Percentiles rank a stretch among this genome's conserved stretches.
phyloP scores from a whole-genome alignment of 2,888 invertebrate genomes.

The Odontomyia ornata region DNA sequence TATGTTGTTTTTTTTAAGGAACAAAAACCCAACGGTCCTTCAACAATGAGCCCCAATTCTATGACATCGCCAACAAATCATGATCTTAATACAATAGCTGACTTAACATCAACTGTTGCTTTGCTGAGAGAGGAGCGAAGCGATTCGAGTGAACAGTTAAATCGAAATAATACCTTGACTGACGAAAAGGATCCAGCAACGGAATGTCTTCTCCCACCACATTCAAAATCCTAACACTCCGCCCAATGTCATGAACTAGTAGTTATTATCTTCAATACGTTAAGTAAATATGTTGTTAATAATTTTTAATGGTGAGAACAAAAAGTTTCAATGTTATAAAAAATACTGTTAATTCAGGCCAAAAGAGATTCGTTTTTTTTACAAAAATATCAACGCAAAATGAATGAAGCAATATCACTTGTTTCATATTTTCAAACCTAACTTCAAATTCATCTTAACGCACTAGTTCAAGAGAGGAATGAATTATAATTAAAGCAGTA shows the following conservation, averaged over 20 bases:
- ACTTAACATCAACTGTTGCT: slow-evolving; percentile 23
- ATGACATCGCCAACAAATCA: slow-evolving; percentile 16
- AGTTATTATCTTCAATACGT: slow-evolving; percentile 5
- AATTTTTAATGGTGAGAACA: background rate
- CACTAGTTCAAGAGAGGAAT: too few species aligned
- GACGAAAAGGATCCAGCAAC: slow-evolving; percentile 30
- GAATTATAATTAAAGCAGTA: too few species aligned
- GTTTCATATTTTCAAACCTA: too few species aligned
- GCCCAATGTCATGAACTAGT: slow-evolving; percentile 30
- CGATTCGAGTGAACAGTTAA: too few species aligned
- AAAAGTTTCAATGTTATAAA: too few species aligned
- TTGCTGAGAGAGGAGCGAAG: slow-evolving; percentile 3
- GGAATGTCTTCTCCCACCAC: slow-evolving; percentile 42
- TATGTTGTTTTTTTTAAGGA: slow-evolving; percentile 43
- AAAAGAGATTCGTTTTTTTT: too few species aligned
- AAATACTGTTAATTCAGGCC: too few species aligned
- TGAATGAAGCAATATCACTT: too few species aligned
- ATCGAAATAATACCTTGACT: too few species aligned
- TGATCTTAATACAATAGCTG: background rate
- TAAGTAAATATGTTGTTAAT: slow-evolving; percentile 4
- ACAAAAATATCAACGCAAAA: too few species aligned
- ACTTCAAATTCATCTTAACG: too few species aligned
- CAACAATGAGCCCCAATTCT: slow-evolving; percentile 47
- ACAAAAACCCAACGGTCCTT: slow-evolving; percentile 48
- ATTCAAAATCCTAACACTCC: slow-evolving; percentile 49